Evolutionary conservation across 2,888 invertebrate genomes (phyloP), one percentile per base, ranked within the genome.

Genomic region (Imbricaverruca yamaguchii): DNA sequence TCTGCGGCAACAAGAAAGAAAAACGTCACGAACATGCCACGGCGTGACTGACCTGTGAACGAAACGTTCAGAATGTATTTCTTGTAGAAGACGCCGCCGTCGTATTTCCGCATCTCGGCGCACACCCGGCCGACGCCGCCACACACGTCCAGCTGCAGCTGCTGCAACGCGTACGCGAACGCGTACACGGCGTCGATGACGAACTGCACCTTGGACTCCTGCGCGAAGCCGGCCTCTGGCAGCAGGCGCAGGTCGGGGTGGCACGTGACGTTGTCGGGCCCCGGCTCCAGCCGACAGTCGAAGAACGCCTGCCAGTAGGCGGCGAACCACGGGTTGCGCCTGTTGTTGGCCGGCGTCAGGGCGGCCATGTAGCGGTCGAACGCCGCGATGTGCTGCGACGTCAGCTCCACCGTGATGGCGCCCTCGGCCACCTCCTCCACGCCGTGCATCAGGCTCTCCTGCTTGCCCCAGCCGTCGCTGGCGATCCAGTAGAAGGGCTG

Each of bases 221-320:
- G 90, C 83, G 89, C 89, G 84, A 89, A 90, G 18, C 90, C 90
- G 23, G 83, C 83, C 25, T 84, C 82, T 61, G 83, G 87, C 0
- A 89, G 89, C 2, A 91, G 86, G 63, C 89, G 86, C 1, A 89
- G 85, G 63, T 86, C 86, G 0, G 88, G 85, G 69, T 88, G 87
- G 84, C 91, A 91, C 53, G 86, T 87, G 12, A 86, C 83, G 84
- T 88, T 88, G 83, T 86, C 87, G 63, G 85, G 85, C 0, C 90
- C 85, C 6, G 87, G 82, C 1, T 81, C 81, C 15, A 80, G 80
- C 0, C 82, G 83, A 85, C 93, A 93, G 80, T 90, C 89, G 85
- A 93, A 93, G 12, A 91, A 90, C 83, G 91, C 91, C 85, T 92
- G 91, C 93, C 93, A 93, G 86, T 91, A 92, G 85, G 93, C 93